Conservation (phyloP, 1,140 invertebrate genomes). For the Pissodes strobi region DNA sequence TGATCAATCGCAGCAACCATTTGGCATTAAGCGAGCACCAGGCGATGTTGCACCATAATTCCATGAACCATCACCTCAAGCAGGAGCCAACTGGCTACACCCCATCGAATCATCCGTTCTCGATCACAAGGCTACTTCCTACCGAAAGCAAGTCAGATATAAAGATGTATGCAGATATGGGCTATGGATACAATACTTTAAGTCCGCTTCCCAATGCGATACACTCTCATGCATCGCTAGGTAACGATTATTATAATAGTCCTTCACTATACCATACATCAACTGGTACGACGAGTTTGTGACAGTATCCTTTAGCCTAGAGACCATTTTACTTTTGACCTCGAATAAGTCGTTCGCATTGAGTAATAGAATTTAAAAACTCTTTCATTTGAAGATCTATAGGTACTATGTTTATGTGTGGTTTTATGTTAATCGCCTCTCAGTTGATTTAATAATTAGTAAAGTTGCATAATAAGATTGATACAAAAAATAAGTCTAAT, state of each 20-base stretch:
- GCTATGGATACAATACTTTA: conserved; percentile 69
- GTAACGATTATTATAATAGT: conserved; percentile 81
- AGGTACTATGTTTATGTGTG: too few species aligned
- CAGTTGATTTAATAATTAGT: too few species aligned
- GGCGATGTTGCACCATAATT: conserved; percentile 65
- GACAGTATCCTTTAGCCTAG: conserved; percentile 76
- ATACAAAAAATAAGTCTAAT: too few species aligned
- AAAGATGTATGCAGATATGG: conserved; percentile 79
- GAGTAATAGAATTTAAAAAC: background rate
- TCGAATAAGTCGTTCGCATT: conserved; percentile 41
- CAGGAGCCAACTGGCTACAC: conserved; percentile 79
- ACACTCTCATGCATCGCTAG: conserved; percentile 62
- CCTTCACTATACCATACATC: conserved; percentile 71
- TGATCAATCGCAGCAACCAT: conserved; percentile 68
- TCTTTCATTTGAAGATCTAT: background rate
- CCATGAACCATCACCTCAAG: conserved; percentile 67
- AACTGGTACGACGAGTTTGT: conserved; percentile 70
- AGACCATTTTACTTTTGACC: conserved; percentile 40
- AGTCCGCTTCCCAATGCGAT: conserved; percentile 65
- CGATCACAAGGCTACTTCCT: conserved; percentile 87
- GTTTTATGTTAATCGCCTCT: too few species aligned
- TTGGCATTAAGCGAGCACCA: conserved; percentile 61
- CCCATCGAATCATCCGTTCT: conserved; percentile 86
- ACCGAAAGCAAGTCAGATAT: conserved; percentile 82
- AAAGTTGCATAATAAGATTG: too few species aligned